Base-by-base conservation (phyloP, 2,797 vertebrate species). In the Rhyacichthys aspro region DNA sequence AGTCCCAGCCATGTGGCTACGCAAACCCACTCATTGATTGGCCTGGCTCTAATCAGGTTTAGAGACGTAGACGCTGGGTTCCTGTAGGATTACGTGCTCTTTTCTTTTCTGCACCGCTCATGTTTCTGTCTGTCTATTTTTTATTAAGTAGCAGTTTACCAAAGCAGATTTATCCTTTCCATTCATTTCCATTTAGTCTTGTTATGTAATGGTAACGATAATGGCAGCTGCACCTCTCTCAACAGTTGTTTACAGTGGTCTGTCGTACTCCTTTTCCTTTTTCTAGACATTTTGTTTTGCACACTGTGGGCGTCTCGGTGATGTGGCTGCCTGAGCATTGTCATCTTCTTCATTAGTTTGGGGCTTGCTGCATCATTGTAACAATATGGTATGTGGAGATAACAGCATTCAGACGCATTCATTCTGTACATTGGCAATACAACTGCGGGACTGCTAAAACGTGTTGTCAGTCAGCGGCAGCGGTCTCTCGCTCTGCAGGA, bases 1-100 rank as follows among this genome's bases (percentile, higher is more conserved):
- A 41, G 53, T 70, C 43, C 17, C 5, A 23, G 28, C 44, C 37
- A 56, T 56, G 61, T 61, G 46, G 63, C 41, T 12, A 34, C 50
- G 66, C 62, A 68, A 64, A 78, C 67, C 68, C 59, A 44, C 57
- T 63, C 43, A 32, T 67, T 89, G 62, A 89, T 91, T 81, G 82
- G 83, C 86, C 86, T 84, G 71, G 33, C 63, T 66, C 78, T 90
- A 83, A 85, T 88, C 87, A 78, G 76, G 81, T 74, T 88, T 85
- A 78, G 50, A 80, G 77, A 80, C 76, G 59, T 56, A 60, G 77
- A 67, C 46, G 23, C 63, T 63, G 62, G 67, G 64, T 74, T 82
- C 82, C 82, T 59, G 69, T 85, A 76, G 77, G 69, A 80, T 69
- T 82, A 71, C 66, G 70, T 83, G 65, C 74, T 18, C 11, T 70